phyloP scores from a whole-genome alignment of 2,797 vertebrate genomes.

The Sebastes oblongus region DNA sequence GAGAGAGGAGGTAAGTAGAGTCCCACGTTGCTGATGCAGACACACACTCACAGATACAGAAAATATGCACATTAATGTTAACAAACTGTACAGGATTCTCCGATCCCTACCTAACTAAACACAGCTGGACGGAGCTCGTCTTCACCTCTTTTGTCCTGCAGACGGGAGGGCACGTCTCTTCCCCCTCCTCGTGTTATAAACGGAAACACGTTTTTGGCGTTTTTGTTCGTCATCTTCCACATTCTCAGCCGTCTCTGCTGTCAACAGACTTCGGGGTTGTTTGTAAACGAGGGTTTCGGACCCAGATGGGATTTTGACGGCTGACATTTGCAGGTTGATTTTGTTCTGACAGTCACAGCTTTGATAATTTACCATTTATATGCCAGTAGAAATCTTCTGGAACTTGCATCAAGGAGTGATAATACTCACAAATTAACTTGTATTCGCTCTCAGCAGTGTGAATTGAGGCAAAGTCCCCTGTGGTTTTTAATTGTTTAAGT shows the following conservation, averaged over 20 bases:
- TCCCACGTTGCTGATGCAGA: constrained; percentile 3
- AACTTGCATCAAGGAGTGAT: not conserved
- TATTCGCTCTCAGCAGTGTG: not conserved
- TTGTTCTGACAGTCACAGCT: not conserved
- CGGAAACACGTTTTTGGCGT: not conserved
- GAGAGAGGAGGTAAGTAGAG: constrained; percentile 16
- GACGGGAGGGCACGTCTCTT: not conserved
- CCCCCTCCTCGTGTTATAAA: not conserved
- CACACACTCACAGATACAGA: constrained; percentile 17
- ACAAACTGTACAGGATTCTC: constrained; percentile 44
- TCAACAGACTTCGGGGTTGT: not conserved
- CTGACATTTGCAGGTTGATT: no score
- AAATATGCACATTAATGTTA: constrained; percentile 32
- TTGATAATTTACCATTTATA: not conserved
- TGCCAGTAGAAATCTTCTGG: not conserved
- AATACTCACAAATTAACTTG: not conserved
- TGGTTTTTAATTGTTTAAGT: not conserved
- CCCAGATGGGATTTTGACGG: not conserved
- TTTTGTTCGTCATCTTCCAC: not conserved
- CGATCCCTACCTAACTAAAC: constrained; percentile 48
- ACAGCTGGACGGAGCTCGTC: constrained; percentile 55
- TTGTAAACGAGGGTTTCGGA: rapidly evolving
- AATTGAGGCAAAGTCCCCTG: not conserved
- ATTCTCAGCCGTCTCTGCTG: not conserved
- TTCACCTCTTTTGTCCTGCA: not conserved